Conservation (phyloP, 2,113 vertebrate species). For the Paratilapia polleni region DNA sequence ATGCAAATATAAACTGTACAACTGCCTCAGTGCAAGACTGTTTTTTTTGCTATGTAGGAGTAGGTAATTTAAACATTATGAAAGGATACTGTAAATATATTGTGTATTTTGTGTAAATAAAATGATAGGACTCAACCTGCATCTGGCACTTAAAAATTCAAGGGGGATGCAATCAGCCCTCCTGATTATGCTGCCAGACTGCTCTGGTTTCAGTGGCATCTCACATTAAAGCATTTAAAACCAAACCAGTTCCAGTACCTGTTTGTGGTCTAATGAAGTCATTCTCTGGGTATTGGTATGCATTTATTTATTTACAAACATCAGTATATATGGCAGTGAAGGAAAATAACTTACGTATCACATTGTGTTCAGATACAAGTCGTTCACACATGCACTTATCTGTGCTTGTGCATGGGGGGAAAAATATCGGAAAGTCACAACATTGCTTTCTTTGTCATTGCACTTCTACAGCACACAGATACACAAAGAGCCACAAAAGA, state of each 20-base stretch:
- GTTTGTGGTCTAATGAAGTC: background rate
- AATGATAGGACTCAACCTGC: constrained; percentile 55
- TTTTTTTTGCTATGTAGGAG: constrained; percentile 42
- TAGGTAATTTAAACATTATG: constrained; percentile 57
- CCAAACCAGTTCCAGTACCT: background rate
- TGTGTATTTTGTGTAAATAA: constrained; percentile 78
- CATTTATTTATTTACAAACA: constrained; percentile 82
- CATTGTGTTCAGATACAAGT: constrained; percentile 34
- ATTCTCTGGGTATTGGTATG: constrained; percentile 38
- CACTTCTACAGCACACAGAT: constrained; percentile 27
- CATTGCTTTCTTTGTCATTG: constrained; percentile 28
- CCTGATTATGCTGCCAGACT: constrained; percentile 49
- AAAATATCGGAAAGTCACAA: constrained; percentile 13
- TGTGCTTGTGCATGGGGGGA: constrained; percentile 28
- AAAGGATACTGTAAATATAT: constrained; percentile 64
- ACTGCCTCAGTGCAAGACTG: constrained; percentile 12
- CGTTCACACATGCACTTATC: constrained; percentile 17
- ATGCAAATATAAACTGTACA: constrained; percentile 27
- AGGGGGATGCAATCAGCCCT: constrained; percentile 3
- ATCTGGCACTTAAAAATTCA: constrained; percentile 69
- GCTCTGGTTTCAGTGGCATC: constrained; percentile 65
- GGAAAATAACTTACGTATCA: constrained; percentile 18
- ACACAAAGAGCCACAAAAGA: constrained; percentile 30
- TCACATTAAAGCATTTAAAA: constrained; percentile 74
- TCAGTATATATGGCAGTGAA: constrained; percentile 22